A percentile compares a stretch with the other conserved stretches of the same genome.
Conservation (phyloP, 2,888 invertebrate genomes). For the Eilema depressum region DNA sequence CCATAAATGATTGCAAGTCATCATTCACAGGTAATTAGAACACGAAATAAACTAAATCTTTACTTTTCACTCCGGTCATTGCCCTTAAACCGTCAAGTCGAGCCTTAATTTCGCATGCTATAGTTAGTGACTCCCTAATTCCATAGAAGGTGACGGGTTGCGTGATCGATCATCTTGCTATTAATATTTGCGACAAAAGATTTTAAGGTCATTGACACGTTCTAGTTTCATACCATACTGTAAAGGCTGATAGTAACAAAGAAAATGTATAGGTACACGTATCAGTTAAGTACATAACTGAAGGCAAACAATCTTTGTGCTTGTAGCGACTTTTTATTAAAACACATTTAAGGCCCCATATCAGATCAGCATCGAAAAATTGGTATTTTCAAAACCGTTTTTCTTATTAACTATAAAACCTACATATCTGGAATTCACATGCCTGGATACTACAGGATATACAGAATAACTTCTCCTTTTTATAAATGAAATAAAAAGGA, state of each 20-base stretch:
- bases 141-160: slow-evolving; percentile 19
- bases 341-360: no score
- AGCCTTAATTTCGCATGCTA: slow-evolving; percentile 8
- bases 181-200: slow-evolving; percentile 37
- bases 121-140: slow-evolving; percentile 17
- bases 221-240: neutral
- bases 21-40: neutral
- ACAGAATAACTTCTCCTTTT: no score
- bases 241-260: neutral
- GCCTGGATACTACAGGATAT: no score
- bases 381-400: no score
- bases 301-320: no score
- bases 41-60: neutral
- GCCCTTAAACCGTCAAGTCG: slow-evolving; percentile 3
- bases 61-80: slow-evolving; percentile 12
- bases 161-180: slow-evolving; percentile 37
- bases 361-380: no score
- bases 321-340: no score
- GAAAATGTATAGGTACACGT: neutral
- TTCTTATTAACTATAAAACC: no score
- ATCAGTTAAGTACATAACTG: no score
- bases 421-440: no score
- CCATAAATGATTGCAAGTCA: neutral
- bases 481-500: no score
- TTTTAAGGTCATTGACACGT: slow-evolving; percentile 19